phyloP scores from a whole-genome alignment of 2,797 vertebrate species.

The Melanotaenia maccullochi region DNA sequence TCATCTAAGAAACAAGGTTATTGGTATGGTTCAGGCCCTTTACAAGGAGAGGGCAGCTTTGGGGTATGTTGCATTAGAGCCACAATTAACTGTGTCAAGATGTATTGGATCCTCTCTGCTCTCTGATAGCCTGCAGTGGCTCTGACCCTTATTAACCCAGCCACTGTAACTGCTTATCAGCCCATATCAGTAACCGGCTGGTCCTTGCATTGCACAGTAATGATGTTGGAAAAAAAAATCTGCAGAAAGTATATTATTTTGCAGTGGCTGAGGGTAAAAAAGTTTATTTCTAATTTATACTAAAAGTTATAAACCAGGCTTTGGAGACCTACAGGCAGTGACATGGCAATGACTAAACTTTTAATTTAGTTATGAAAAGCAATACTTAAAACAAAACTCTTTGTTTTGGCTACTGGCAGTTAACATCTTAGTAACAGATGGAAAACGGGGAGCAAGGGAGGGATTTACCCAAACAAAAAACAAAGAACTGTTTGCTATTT shows the following conservation, averaged over 20 bases:
- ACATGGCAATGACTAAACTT: conserved; percentile 36
- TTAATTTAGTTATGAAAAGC: conserved; percentile 39
- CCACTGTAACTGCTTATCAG: conserved; percentile 52
- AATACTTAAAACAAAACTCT: conserved; percentile 21
- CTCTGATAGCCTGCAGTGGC: conserved; percentile 39
- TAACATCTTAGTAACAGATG: conserved; percentile 16
- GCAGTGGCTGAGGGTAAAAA: neutral
- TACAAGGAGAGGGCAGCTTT: conserved; percentile 53
- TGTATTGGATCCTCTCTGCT: conserved; percentile 36
- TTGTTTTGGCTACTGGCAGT: conserved; percentile 36
- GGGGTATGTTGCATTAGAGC: conserved; percentile 49
- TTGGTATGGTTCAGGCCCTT: conserved; percentile 49
- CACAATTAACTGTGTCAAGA: conserved; percentile 63
- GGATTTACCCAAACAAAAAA: conserved; percentile 32
- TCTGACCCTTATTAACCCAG: conserved; percentile 72
- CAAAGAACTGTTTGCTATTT: conserved; percentile 9
- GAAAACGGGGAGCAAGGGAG: conserved; percentile 15
- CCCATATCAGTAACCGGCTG: conserved; percentile 60
- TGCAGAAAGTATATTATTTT: conserved; percentile 11
- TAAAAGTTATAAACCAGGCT: conserved; percentile 32
- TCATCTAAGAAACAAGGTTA: conserved; percentile 20
- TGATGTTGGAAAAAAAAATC: conserved; percentile 32
- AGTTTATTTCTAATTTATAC: conserved; percentile 39
- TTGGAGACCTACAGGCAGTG: conserved; percentile 37
- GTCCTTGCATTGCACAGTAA: conserved; percentile 20